A percentile compares a stretch with the other conserved stretches of the same genome.
These are phyloP conservation scores for Fulica atra DNA, from an alignment of 2,113 vertebrate species.

Conservation along the genomic window DNA sequence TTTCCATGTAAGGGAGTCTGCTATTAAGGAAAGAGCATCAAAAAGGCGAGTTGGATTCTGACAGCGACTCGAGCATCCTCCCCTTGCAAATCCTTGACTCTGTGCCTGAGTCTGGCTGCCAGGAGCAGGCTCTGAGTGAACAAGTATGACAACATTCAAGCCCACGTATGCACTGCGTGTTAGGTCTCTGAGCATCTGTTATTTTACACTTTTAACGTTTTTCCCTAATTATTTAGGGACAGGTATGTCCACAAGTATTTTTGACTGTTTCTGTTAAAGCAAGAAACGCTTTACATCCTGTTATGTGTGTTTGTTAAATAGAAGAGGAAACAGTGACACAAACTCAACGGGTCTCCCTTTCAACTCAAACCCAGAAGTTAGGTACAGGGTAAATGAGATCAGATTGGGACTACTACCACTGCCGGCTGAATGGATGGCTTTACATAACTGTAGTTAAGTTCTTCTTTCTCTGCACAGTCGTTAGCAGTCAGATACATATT, in stretches of 20 bases:
- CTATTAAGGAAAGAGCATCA: rapidly evolving
- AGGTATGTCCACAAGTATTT: neutral
- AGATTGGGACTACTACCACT: neutral
- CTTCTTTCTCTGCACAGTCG: conserved; percentile 53
- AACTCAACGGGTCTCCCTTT: neutral
- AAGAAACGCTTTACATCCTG: neutral
- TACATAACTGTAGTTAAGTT: conserved; percentile 54
- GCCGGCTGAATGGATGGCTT: neutral
- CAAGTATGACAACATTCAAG: neutral
- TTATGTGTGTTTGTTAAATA: neutral
- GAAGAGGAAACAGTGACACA: neutral
- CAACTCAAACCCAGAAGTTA: neutral
- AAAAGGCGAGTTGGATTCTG: neutral
- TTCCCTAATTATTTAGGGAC: neutral
- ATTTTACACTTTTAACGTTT: neutral
- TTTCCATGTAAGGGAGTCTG: neutral
- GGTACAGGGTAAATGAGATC: conserved; percentile 5
- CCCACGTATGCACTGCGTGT: rapidly evolving
- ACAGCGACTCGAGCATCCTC: neutral
- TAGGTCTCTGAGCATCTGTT: neutral
- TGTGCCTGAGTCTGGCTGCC: neutral
- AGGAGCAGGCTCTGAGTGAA: rapidly evolving
- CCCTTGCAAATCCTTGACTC: neutral
- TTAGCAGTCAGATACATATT: conserved; percentile 81
- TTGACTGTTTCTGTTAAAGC: neutral